These are phyloP conservation scores for Phoeniculus purpureus DNA, from an alignment of 2,797 vertebrate genomes.

Conservation along the genomic window DNA sequence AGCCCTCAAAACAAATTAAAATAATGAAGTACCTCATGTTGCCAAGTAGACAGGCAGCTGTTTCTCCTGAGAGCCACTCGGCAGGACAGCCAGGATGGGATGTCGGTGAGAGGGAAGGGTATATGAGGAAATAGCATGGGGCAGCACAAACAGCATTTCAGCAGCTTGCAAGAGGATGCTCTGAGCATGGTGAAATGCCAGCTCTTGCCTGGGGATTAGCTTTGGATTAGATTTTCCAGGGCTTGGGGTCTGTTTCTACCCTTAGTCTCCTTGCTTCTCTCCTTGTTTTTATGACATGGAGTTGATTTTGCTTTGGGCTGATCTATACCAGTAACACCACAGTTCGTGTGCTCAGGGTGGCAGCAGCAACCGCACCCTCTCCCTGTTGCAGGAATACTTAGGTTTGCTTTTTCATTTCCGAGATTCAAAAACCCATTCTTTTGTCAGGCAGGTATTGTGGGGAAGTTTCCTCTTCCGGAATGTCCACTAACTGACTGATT, in stretches of 20 bases:
- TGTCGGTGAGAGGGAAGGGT: accelerated
- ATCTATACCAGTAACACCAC: neutral
- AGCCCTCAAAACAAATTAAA: constrained; percentile 67
- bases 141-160: neutral
- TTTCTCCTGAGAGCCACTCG: neutral
- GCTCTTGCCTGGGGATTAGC: neutral
- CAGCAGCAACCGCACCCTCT: neutral
- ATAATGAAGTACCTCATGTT: constrained; percentile 1
- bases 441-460: neutral
- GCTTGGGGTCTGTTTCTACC: neutral
- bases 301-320: neutral
- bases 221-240: neutral
- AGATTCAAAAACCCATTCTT: neutral
- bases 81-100: neutral
- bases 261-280: neutral
- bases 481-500: neutral
- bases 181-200: accelerated
- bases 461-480: neutral
- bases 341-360: neutral
- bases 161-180: neutral
- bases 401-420: neutral
- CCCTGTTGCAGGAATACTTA: neutral
- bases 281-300: neutral
- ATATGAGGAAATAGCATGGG: neutral
- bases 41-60: constrained; percentile 34